Conservation (phyloP, 2,888 invertebrate genomes). For the Ectropis crepuscularia region DNA sequence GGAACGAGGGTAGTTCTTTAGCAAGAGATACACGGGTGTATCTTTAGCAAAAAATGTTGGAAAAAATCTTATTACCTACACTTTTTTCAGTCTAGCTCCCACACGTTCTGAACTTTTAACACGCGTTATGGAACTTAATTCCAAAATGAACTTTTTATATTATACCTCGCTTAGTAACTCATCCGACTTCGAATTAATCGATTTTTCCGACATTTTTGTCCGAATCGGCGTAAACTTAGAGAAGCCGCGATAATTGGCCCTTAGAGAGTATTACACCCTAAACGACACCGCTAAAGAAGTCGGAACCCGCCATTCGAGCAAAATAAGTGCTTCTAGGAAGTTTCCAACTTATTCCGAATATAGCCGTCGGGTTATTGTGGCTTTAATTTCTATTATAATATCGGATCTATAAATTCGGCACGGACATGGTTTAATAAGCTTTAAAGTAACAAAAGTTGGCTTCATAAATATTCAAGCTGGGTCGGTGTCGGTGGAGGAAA, state of each 20-base stretch:
- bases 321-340: slow-evolving; percentile 13
- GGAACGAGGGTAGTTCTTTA: too few relatives aligned
- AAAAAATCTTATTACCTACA: too few relatives aligned
- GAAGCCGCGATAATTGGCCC: slow-evolving; percentile 12
- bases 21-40: too few relatives aligned
- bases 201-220: not conserved
- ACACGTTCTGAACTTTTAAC: too few relatives aligned
- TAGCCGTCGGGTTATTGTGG: slow-evolving; percentile 26
- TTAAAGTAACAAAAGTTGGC: slow-evolving; percentile 63
- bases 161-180: not conserved
- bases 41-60: too few relatives aligned
- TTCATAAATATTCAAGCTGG: slow-evolving; percentile 72
- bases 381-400: slow-evolving; percentile 46
- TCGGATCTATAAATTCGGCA: slow-evolving; percentile 49
- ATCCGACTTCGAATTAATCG: not conserved
- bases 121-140: too few relatives aligned
- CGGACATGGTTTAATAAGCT: slow-evolving; percentile 60
- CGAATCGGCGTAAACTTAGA: not conserved
- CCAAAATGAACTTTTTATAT: too few relatives aligned
- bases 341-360: slow-evolving; percentile 23
- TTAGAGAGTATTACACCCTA: slow-evolving; percentile 9
- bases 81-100: too few relatives aligned
- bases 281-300: slow-evolving; percentile 17
- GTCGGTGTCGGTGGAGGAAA: slow-evolving; percentile 56
- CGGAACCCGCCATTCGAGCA: slow-evolving; percentile 2